Base-by-base conservation (phyloP, 92 coral and sea anemone genomes). In the Nematostella vectensis region DNA sequence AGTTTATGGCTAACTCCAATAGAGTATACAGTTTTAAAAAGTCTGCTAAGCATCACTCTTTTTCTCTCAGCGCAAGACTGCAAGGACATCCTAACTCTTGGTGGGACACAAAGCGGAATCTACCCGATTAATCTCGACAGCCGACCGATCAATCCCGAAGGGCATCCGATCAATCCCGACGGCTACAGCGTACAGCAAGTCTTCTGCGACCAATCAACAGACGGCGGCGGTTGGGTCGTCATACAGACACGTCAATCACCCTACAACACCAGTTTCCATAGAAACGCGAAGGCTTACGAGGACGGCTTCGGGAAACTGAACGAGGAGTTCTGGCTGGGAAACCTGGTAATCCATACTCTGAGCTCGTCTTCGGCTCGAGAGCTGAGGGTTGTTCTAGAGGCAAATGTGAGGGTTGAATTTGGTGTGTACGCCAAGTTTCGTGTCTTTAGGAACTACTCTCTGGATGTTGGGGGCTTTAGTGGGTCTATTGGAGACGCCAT, bases 111-210 rank as follows among this genome's bases (percentile, higher is more conserved):
- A 23, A 31, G 31, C 27, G 73, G 57, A 17, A 29, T 56, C 6
- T 67, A 67, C 28, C 62, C 64, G 30, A 67, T 67, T 55, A 47
- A 45, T 36, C 73, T 58, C n/a, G n/a, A n/a, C n/a, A n/a, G n/a
- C n/a, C n/a, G n/a, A n/a, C n/a, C n/a, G n/a, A n/a, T n/a, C n/a
- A n/a, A n/a, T n/a, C n/a, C n/a, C n/a, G n/a, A n/a, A n/a, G n/a
- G n/a, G n/a, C n/a, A n/a, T n/a, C n/a, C n/a, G n/a, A n/a, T n/a
- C n/a, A n/a, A n/a, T n/a, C n/a, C n/a, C 11, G 73, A 56, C 49
- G 57, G 64, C 19, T 21, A 67, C 25, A 63, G 73, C 1, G 31
- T 27, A 13, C 44, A 47, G 12, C 47, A n/a, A 4, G 73, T 56
- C 25, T 25, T 27, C 8, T 67, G 73, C 38, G 73, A 67, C 44